Percentiles rank a stretch among this genome's conserved stretches.
Evolutionary conservation across 2,888 invertebrate genomes (phyloP).

Genomic region (Cepaea hortensis): DNA sequence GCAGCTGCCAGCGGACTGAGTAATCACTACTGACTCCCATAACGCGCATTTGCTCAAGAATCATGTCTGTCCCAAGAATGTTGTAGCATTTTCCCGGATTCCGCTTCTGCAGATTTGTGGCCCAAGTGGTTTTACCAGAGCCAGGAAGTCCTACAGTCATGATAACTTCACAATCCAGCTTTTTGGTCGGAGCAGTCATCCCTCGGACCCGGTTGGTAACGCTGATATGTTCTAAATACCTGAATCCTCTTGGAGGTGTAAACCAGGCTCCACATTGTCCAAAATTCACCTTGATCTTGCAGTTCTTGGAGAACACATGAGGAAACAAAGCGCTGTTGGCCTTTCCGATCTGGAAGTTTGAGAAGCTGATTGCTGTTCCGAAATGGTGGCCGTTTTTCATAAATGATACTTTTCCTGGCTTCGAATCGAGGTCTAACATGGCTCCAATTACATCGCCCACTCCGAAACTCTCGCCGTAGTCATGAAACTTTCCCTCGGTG

Average conservation of each 20-base stretch:
- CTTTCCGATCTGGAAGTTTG: slow-evolving; percentile 67
- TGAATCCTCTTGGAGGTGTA: slow-evolving; percentile 68
- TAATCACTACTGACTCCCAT: slow-evolving; percentile 85
- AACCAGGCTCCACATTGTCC: slow-evolving; percentile 80
- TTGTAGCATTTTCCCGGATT: slow-evolving; percentile 88
- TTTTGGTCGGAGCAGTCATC: slow-evolving; percentile 82
- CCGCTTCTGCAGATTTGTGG: slow-evolving; percentile 83
- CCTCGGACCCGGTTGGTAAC: slow-evolving; percentile 81
- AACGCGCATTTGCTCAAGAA: slow-evolving; percentile 94
- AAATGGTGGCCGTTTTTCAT: slow-evolving; percentile 88
- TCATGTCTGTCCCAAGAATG: slow-evolving; percentile 87
- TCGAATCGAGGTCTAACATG: slow-evolving; percentile 83
- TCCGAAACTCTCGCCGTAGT: slow-evolving; percentile 85
- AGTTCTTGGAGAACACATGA: slow-evolving; percentile 92
- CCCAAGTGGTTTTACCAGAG: slow-evolving; percentile 94
- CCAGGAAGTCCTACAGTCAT: slow-evolving; percentile 95
- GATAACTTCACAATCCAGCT: slow-evolving; percentile 77
- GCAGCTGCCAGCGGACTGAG: slow-evolving; percentile 88
- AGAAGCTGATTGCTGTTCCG: slow-evolving; percentile 85
- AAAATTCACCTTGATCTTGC: slow-evolving; percentile 88
- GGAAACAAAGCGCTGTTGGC: slow-evolving; percentile 88
- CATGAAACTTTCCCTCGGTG: slow-evolving; percentile 84
- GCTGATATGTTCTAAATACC: slow-evolving; percentile 76
- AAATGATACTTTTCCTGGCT: slow-evolving; percentile 85
- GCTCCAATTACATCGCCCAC: slow-evolving; percentile 88